These are phyloP conservation scores for Urocynchramus pylzowi DNA, from an alignment of 2,113 vertebrate species.

Conservation along the genomic window DNA sequence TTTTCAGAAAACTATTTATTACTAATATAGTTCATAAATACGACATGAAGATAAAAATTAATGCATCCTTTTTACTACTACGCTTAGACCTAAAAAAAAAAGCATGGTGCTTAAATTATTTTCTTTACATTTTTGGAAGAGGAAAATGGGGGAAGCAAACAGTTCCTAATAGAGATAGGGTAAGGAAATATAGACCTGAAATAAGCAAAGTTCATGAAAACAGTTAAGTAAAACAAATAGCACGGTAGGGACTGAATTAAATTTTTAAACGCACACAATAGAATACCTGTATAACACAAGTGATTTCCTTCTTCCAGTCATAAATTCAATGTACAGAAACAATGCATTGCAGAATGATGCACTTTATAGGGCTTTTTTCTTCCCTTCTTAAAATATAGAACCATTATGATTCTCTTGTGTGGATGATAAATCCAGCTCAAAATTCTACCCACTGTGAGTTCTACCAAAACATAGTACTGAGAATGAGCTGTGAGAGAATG, in stretches of 20 bases:
- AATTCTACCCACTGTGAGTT: conserved; percentile 59
- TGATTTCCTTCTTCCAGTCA: conserved; percentile 36
- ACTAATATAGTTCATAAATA: not conserved
- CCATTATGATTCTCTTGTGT: conserved; percentile 63
- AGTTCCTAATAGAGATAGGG: not conserved
- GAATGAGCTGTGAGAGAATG: conserved; percentile 40
- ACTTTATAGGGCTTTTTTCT: conserved; percentile 34
- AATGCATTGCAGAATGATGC: conserved; percentile 57
- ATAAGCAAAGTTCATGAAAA: conserved; percentile 40
- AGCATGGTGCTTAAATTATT: not conserved
- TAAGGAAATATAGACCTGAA: conserved; percentile 36
- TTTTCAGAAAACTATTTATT: not conserved
- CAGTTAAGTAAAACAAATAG: conserved; percentile 58
- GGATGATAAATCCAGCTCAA: conserved; percentile 65
- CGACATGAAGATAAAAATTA: not conserved
- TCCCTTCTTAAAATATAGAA: conserved; percentile 57
- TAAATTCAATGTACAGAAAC: conserved; percentile 65
- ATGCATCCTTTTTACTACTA: not conserved
- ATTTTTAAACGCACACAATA: conserved; percentile 53
- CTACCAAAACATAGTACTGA: conserved; percentile 40
- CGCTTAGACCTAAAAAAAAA: not conserved
- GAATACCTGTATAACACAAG: conserved; percentile 54
- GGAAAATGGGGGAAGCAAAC: not conserved
- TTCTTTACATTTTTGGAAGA: not conserved
- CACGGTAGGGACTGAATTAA: conserved; percentile 42